Conservation (phyloP, 2,888 invertebrate genomes). For the Erebia ligea region DNA sequence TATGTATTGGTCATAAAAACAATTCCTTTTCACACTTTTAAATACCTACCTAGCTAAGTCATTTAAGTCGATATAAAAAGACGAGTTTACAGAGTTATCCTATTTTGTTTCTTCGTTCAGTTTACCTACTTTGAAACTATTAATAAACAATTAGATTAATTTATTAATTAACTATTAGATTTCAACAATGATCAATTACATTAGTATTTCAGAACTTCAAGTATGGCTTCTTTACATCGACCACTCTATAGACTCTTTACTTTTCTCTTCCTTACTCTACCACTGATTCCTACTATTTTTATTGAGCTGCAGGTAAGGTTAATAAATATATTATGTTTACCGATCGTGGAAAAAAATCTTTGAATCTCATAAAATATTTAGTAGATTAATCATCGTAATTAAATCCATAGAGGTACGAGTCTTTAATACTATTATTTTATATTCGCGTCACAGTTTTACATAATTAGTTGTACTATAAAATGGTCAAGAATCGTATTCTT, state of each 20-base stretch:
- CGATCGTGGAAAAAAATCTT: constrained; percentile 41
- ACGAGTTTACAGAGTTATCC: neutral
- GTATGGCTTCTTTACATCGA: no score
- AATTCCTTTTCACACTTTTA: neutral
- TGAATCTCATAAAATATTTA: constrained; percentile 47
- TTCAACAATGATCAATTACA: no score
- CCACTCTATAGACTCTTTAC: no score
- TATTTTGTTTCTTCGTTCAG: neutral
- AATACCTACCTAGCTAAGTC: neutral
- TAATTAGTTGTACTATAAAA: constrained; percentile 50
- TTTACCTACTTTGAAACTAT: neutral
- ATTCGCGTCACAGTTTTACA: constrained; percentile 49
- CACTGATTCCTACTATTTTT: no score
- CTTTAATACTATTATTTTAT: constrained; percentile 39
- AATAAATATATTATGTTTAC: neutral
- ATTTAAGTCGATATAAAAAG: constrained; percentile 14
- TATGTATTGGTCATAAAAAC: neutral
- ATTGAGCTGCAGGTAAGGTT: no score
- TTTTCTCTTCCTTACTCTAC: no score
- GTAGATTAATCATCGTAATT: constrained; percentile 7
- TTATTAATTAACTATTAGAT: no score
- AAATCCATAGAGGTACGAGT: constrained; percentile 9
- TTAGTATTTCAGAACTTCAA: no score
- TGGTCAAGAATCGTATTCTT: constrained; percentile 48
- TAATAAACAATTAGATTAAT: no score